Percentiles rank a stretch among this genome's conserved stretches.
Evolutionary conservation across 1,140 invertebrate species (phyloP).

Genomic region (Triops longicaudatus): DNA sequence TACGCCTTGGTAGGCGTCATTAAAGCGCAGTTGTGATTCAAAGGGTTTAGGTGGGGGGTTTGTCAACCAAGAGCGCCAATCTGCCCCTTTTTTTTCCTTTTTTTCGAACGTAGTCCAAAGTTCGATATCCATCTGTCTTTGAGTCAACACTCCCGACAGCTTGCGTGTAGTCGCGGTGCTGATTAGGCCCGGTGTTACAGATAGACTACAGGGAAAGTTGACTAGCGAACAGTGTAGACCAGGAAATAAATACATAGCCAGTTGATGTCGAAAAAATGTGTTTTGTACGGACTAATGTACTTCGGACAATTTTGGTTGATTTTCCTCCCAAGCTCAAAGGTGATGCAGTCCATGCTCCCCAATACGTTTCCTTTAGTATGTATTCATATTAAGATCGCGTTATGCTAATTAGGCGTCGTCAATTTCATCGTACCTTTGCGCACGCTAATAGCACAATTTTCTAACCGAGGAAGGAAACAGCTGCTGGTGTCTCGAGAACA

Average conservation of each 20-base stretch:
- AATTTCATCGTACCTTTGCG: not conserved
- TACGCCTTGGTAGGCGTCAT: not conserved
- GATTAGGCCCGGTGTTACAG: not conserved
- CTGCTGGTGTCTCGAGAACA: not conserved
- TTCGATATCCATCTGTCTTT: slow-evolving; percentile 15
- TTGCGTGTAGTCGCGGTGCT: not conserved
- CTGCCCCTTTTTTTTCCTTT: not conserved
- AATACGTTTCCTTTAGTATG: not conserved
- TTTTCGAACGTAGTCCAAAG: not conserved
- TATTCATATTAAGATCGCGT: not conserved
- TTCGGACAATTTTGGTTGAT: not conserved
- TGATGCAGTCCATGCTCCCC: not conserved
- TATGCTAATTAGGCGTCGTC: not conserved
- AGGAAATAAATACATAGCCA: not conserved
- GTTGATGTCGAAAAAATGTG: not conserved
- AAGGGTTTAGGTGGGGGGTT: not conserved
- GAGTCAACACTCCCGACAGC: not conserved
- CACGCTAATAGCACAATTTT: slow-evolving; percentile 8
- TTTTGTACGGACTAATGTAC: not conserved
- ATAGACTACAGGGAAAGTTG: not conserved
- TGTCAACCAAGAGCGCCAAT: not conserved
- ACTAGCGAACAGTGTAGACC: not conserved
- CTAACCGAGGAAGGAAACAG: slow-evolving; percentile 6
- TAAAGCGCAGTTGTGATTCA: not conserved
- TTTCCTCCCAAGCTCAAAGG: not conserved